These are phyloP conservation scores for Synanceia verrucosa DNA, from an alignment of 2,797 vertebrate genomes.

Conservation along the genomic window DNA sequence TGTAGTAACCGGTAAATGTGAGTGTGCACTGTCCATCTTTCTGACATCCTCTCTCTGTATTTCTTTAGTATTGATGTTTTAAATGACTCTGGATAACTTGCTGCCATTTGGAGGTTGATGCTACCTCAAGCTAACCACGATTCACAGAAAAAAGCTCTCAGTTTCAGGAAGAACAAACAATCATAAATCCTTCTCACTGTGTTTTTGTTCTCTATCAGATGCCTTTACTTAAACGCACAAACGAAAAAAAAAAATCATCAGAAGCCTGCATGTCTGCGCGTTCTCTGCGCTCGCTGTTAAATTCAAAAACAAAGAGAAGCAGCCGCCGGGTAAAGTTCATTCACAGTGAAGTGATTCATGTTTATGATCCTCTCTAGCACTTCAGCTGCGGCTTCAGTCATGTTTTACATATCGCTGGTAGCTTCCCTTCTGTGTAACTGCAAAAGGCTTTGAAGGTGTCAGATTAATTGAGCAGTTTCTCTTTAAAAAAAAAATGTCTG, in stretches of 20 bases:
- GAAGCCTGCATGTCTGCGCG: background rate
- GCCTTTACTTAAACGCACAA: background rate
- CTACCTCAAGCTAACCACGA: too few species aligned
- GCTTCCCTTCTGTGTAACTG: constrained; percentile 25
- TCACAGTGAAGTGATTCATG: constrained; percentile 34
- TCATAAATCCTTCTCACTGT: background rate
- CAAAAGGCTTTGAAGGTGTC: constrained; percentile 65
- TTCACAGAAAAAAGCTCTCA: background rate
- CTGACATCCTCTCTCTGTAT: background rate
- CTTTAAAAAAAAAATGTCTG: constrained; percentile 4
- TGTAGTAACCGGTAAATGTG: background rate
- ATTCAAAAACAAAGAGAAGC: constrained; percentile 43
- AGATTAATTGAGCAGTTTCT: constrained; percentile 58
- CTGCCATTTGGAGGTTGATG: too few species aligned
- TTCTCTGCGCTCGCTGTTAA: constrained; percentile 13
- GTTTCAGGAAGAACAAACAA: constrained; percentile 7
- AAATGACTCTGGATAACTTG: background rate
- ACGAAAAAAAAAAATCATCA: constrained; percentile 30
- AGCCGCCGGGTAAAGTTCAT: constrained; percentile 47
- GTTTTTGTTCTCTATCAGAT: background rate
- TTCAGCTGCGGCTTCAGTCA: constrained; percentile 24
- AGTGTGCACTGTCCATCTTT: background rate
- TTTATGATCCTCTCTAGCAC: constrained; percentile 49
- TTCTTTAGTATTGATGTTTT: background rate
- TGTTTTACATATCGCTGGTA: constrained; percentile 55